A percentile compares a stretch with the other conserved stretches of the same genome.
These are phyloP conservation scores for Papilio helenus DNA, from an alignment of 1,140 invertebrate species.

Conservation along the genomic window DNA sequence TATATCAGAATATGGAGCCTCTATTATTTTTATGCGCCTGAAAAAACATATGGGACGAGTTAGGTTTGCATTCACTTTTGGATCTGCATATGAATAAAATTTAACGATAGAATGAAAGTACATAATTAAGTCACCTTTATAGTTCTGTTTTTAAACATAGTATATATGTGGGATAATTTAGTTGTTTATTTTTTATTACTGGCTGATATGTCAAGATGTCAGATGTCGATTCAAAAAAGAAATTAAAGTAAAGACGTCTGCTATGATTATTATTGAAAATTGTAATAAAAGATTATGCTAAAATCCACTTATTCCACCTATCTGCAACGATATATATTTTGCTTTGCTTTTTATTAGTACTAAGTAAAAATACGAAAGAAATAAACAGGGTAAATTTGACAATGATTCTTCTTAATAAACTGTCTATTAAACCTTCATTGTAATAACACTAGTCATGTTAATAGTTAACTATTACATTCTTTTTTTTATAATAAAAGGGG, in stretches of 20 bases:
- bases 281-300: too few species aligned
- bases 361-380: neutral
- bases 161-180: too few species aligned
- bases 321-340: neutral
- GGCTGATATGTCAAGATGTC: too few species aligned
- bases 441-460: too few species aligned
- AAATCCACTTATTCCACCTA: too few species aligned
- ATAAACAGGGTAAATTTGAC: neutral
- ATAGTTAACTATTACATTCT: too few species aligned
- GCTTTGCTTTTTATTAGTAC: neutral
- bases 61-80: constrained; percentile 9
- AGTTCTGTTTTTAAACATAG: neutral
- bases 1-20: neutral
- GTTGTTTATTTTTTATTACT: too few species aligned
- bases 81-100: constrained; percentile 26
- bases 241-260: too few species aligned
- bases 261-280: too few species aligned
- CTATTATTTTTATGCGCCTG: constrained; percentile 37
- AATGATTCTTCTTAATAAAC: neutral
- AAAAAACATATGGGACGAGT: constrained; percentile 24
- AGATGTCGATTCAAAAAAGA: too few species aligned
- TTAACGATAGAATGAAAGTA: neutral
- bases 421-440: neutral
- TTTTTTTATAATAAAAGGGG: too few species aligned
- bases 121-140: neutral